Percentiles rank a stretch among this genome's conserved stretches.
These are phyloP conservation scores for Meliscaeva auricollis DNA, from an alignment of 2,888 invertebrate genomes.

Conservation along the genomic window DNA sequence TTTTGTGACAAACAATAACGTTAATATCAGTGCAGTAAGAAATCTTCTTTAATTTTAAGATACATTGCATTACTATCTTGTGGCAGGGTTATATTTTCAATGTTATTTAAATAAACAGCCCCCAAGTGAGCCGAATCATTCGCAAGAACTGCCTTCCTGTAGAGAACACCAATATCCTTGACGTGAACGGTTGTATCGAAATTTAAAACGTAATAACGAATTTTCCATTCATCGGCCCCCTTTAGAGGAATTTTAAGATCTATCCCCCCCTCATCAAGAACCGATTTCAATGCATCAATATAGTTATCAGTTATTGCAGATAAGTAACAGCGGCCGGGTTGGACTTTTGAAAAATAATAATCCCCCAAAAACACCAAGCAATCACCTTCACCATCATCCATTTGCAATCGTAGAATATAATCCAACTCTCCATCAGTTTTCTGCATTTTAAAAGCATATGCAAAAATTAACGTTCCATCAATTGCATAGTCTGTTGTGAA, in stretches of 20 bases:
- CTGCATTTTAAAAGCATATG: constrained; percentile 80
- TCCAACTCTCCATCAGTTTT: constrained; percentile 78
- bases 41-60: constrained; percentile 54
- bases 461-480: constrained; percentile 80
- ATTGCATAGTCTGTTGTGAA: constrained; percentile 81
- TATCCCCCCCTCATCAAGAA: constrained; percentile 64
- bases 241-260: constrained; percentile 72
- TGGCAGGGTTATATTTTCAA: constrained; percentile 64
- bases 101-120: constrained; percentile 79
- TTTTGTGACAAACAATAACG: background rate
- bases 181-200: constrained; percentile 79
- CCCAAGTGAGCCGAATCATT: constrained; percentile 78
- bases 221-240: constrained; percentile 78
- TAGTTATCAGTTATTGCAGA: constrained; percentile 77
- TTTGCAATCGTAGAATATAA: constrained; percentile 79
- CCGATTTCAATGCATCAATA: constrained; percentile 62
- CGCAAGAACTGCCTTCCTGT: constrained; percentile 66
- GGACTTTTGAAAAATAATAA: constrained; percentile 77
- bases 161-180: constrained; percentile 81
- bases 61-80: constrained; percentile 48
- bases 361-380: constrained; percentile 80
- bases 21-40: constrained; percentile 27
- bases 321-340: constrained; percentile 79
- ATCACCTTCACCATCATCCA: constrained; percentile 76
- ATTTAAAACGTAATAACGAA: constrained; percentile 80